Percentiles rank a stretch among this genome's conserved stretches.
These are phyloP conservation scores for Entomobrya proxima DNA, from an alignment of 2,888 invertebrate species.

Conservation along the genomic window DNA sequence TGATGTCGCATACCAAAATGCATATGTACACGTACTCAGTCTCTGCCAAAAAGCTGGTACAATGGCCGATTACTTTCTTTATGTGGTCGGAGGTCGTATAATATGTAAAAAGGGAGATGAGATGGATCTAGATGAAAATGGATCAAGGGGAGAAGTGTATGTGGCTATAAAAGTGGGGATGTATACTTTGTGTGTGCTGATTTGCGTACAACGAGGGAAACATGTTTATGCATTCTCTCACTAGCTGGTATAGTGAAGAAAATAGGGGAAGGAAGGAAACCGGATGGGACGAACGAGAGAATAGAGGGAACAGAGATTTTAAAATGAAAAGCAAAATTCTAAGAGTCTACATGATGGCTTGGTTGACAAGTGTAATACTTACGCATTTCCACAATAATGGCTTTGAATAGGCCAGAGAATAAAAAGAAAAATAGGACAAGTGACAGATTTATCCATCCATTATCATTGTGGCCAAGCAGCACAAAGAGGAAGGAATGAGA, in stretches of 20 bases:
- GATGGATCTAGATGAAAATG: not conserved
- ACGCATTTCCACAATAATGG: not conserved
- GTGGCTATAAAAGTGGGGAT: too few species aligned
- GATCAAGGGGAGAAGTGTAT: too few species aligned
- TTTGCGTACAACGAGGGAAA: too few species aligned
- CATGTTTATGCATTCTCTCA: too few species aligned
- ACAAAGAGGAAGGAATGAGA: not conserved
- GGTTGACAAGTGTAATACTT: not conserved
- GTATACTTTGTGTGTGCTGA: too few species aligned
- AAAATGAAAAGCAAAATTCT: too few species aligned
- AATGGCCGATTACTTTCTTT: not conserved
- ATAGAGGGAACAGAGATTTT: too few species aligned
- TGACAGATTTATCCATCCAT: constrained; percentile 27
- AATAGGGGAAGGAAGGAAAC: too few species aligned
- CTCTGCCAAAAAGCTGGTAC: not conserved
- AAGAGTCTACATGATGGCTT: not conserved
- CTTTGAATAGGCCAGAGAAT: not conserved
- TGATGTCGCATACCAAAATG: not conserved
- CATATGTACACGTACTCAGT: too few species aligned
- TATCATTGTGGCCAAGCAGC: not conserved
- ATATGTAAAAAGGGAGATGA: not conserved
- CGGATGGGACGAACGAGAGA: too few species aligned
- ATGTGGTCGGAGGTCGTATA: too few species aligned
- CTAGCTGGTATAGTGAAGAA: too few species aligned
- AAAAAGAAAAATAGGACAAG: constrained; percentile 15